A percentile compares a stretch with the other conserved stretches of the same genome.
These are phyloP conservation scores for Tretioscincus oriximinensis DNA, from an alignment of 2,113 vertebrate species.

Conservation along the genomic window DNA sequence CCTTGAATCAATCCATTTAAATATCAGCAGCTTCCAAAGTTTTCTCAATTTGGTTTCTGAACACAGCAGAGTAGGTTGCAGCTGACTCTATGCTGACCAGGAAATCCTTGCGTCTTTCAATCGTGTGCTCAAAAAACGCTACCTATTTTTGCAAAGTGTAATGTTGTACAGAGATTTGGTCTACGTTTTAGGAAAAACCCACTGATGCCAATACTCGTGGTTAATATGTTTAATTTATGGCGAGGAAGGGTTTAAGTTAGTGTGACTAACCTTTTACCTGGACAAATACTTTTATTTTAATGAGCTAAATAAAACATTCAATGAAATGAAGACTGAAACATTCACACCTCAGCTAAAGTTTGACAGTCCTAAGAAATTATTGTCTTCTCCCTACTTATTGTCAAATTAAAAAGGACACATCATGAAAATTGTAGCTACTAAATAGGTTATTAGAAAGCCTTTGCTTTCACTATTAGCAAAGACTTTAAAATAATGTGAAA, in stretches of 20 bases:
- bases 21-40: not conserved
- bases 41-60: not conserved
- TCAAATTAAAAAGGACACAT: slow-evolving; percentile 82
- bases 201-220: not conserved
- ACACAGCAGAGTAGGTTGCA: not conserved
- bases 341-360: slow-evolving; percentile 61
- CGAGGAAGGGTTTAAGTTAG: not conserved
- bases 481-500: slow-evolving; percentile 61
- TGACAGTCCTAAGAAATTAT: slow-evolving; percentile 68
- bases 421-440: slow-evolving; percentile 80
- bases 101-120: not conserved
- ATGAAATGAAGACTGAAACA: slow-evolving; percentile 19
- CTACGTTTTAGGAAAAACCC: slow-evolving; percentile 66
- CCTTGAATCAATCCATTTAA: not conserved
- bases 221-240: not conserved
- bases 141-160: slow-evolving; percentile 41
- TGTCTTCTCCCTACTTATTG: slow-evolving; percentile 78
- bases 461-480: slow-evolving; percentile 72
- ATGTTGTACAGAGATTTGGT: slow-evolving; percentile 65
- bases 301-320: slow-evolving; percentile 46
- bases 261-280: not conserved
- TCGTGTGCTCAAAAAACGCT: not conserved
- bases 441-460: slow-evolving; percentile 72
- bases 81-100: not conserved
- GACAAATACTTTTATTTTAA: slow-evolving; percentile 24